Evolutionary conservation across 2,113 vertebrate genomes (phyloP).

Genomic region (Eurypyga helias): DNA sequence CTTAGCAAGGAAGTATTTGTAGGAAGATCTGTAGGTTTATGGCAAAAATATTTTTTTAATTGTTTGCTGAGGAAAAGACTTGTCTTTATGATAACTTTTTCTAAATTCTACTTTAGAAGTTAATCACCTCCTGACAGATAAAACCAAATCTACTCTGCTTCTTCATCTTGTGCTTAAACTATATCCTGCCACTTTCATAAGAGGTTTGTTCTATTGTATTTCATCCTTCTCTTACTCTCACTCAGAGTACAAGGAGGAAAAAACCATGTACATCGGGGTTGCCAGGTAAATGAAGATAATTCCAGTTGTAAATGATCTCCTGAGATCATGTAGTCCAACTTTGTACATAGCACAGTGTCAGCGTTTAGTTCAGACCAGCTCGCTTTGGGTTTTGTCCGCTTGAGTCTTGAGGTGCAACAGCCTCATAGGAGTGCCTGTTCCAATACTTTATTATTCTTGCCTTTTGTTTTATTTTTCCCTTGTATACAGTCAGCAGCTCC

Average conservation of each 20-base stretch:
- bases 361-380: not conserved
- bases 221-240: not conserved
- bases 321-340: not conserved
- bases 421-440: not conserved
- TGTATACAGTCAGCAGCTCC: not conserved
- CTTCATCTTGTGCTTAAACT: not conserved
- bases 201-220: not conserved
- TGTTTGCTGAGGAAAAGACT: not conserved
- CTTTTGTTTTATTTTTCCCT: accelerated
- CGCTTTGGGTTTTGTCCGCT: not conserved
- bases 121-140: not conserved
- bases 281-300: not conserved
- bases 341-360: not conserved
- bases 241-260: not conserved
- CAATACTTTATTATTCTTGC: not conserved
- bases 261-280: not conserved
- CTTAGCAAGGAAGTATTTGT: not conserved
- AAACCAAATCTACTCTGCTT: not conserved
- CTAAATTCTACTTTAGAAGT: not conserved
- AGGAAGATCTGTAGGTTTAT: not conserved
- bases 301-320: not conserved
- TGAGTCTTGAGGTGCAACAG: not conserved
- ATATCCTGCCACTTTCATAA: not conserved
- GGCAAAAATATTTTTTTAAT: not conserved
- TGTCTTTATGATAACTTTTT: not conserved